Base-by-base conservation (phyloP, 2,888 invertebrate genomes). In the Calephelis perditalis region DNA sequence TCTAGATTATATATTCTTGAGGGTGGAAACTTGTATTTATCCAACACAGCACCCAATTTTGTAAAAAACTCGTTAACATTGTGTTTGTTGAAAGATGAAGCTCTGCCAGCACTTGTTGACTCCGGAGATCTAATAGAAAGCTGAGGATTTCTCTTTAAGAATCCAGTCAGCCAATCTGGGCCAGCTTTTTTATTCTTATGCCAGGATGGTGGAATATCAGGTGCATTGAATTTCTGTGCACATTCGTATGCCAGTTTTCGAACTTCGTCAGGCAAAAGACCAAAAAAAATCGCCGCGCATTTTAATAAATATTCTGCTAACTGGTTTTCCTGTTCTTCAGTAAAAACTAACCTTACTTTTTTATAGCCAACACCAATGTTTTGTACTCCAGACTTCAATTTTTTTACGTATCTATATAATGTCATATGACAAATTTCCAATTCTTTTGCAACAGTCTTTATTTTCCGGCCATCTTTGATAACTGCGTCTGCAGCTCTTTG, bases 401-500 rank as follows among this genome's bases (percentile, higher is more conserved):
- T 62, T 62, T 64, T 64, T 3, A 62, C 40, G 57, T 12, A 64
- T 57, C 64, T 47, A 7, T 64, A 46, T 62, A 59, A 49, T 43
- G 58, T 47, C 54, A 54, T 64, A 44, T 60, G 56, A 64, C 62
- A 60, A 60, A 64, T 58, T 46, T 60, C 59, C 11, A 57, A 49
- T 44, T 61, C 44, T 44, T 9, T 57, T 35, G 59, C 63, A 58
- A 65, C 60, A 57, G 62, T 65, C 57, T 65, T 63, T 61, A 63
- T 57, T 63, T 65, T 65, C 37, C 52, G 15, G 10, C 63, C 59
- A 52, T 59, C 61, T 35, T 61, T 62, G 36, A 61, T 59, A 37
- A 59, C 61, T 52, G 59, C 61, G 54, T 63, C 57, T 7, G 61
- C 54, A 15, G 62, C 62, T n/a, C n/a, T n/a, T n/a, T n/a, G 56